phyloP scores from a whole-genome alignment of 2,888 invertebrate genomes.

The Sepioteuthis lessoniana region DNA sequence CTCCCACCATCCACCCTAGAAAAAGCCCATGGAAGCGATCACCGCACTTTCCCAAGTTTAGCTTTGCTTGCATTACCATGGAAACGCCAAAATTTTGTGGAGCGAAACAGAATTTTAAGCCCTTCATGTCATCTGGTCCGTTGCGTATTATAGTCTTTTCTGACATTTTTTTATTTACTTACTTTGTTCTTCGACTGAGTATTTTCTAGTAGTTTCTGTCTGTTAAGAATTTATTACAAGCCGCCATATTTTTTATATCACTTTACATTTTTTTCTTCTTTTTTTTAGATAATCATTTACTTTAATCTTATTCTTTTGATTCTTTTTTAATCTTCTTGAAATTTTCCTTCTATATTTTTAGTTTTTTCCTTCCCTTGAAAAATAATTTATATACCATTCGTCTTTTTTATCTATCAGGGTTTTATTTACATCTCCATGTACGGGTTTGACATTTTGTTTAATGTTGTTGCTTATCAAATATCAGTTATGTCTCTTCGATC shows the following conservation, averaged over 20 bases:
- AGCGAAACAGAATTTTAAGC: not conserved
- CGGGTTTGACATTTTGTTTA: too few relatives aligned
- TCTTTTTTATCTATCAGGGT: too few relatives aligned
- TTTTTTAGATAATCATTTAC: too few relatives aligned
- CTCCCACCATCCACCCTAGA: not conserved
- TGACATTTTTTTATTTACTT: not conserved
- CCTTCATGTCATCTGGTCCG: constrained; percentile 16
- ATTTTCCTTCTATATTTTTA: too few relatives aligned
- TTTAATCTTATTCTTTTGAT: too few relatives aligned
- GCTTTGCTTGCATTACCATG: not conserved
- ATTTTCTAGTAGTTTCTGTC: not conserved
- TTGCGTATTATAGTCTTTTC: not conserved
- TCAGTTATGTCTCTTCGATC: too few relatives aligned
- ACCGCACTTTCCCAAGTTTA: not conserved
- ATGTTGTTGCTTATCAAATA: too few relatives aligned
- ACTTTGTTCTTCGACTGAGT: not conserved
- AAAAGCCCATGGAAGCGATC: not conserved
- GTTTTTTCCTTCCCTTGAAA: too few relatives aligned
- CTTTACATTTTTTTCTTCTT: too few relatives aligned
- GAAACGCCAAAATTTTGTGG: not conserved
- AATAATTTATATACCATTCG: too few relatives aligned
- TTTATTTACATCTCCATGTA: too few relatives aligned
- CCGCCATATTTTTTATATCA: not conserved
- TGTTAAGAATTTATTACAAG: not conserved
- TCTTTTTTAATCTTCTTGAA: too few relatives aligned